A percentile compares a stretch with the other conserved stretches of the same genome.
phyloP scores from a whole-genome alignment of 2,888 invertebrate genomes.

The Dendrolimus houi region DNA sequence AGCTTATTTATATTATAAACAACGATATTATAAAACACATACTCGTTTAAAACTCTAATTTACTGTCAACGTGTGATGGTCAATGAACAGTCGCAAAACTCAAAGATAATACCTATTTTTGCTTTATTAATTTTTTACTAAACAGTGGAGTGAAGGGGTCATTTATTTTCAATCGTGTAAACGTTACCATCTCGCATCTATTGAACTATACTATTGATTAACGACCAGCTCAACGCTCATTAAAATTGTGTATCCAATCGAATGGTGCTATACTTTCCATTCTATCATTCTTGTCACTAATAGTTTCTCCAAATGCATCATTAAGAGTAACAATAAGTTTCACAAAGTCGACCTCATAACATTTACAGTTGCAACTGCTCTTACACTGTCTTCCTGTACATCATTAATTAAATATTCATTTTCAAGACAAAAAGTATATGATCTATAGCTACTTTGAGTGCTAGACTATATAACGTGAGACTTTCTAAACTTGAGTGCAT shows the following conservation, averaged over 20 bases:
- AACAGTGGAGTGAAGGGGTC: not conserved
- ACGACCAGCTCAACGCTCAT: not conserved
- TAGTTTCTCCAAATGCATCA: not conserved
- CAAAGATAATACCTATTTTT: no score
- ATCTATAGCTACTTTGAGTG: no score
- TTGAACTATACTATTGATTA: not conserved
- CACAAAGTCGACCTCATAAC: not conserved
- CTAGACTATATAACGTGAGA: no score
- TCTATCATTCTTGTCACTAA: not conserved
- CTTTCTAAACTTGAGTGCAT: no score
- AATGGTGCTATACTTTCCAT: not conserved
- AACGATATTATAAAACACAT: no score
- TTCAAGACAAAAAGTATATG: not conserved
- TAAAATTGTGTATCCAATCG: not conserved
- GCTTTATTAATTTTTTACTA: no score
- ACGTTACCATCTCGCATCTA: not conserved
- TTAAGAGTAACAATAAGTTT: not conserved
- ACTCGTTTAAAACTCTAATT: no score
- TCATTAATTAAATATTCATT: constrained; percentile 7
- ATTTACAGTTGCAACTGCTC: not conserved
- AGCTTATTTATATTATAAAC: no score
- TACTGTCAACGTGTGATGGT: no score
- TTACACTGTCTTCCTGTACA: not conserved
- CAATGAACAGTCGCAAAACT: no score
- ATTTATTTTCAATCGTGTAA: not conserved